Evolutionary conservation across 64 coral and sea anemone species (phyloP).

Genomic region (Dendronephthya gigantea): DNA sequence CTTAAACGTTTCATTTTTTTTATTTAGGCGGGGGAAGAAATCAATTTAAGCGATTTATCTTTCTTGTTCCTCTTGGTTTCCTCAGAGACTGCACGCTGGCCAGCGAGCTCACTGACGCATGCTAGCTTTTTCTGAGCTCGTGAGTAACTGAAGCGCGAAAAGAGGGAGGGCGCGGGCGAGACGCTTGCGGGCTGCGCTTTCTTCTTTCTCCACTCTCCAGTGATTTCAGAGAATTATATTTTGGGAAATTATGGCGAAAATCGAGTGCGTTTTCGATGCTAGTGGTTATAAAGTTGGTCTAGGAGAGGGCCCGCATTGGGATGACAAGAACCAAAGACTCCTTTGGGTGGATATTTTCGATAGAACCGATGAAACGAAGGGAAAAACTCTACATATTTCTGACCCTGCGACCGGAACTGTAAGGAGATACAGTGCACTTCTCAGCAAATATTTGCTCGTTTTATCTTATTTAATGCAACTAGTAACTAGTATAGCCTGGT

Average conservation of each 20-base stretch:
- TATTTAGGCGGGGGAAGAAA: too few relatives aligned
- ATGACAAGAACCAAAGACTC: neutral
- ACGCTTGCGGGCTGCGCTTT: too few relatives aligned
- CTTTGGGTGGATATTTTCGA: constrained; percentile 9
- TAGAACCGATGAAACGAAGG: neutral
- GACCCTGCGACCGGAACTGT: neutral
- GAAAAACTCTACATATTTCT: neutral
- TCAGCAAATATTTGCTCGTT: neutral
- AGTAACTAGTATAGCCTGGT: too few relatives aligned
- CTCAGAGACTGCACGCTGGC: too few relatives aligned
- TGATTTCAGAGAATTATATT: too few relatives aligned
- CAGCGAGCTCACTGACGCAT: too few relatives aligned
- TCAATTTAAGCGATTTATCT: too few relatives aligned
- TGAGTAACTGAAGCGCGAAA: too few relatives aligned
- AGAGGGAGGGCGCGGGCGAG: too few relatives aligned
- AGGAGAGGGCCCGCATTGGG: neutral
- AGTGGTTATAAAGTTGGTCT: neutral
- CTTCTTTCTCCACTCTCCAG: neutral
- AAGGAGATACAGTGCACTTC: neutral
- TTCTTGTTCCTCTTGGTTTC: too few relatives aligned
- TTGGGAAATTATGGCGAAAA: neutral
- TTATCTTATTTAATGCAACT: neutral
- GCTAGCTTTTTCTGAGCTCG: too few relatives aligned
- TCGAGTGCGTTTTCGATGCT: neutral
- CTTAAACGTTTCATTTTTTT: too few relatives aligned